A percentile compares a stretch with the other conserved stretches of the same genome.
Conservation (phyloP, 2,888 invertebrate species). For the Neoascia interrupta region DNA sequence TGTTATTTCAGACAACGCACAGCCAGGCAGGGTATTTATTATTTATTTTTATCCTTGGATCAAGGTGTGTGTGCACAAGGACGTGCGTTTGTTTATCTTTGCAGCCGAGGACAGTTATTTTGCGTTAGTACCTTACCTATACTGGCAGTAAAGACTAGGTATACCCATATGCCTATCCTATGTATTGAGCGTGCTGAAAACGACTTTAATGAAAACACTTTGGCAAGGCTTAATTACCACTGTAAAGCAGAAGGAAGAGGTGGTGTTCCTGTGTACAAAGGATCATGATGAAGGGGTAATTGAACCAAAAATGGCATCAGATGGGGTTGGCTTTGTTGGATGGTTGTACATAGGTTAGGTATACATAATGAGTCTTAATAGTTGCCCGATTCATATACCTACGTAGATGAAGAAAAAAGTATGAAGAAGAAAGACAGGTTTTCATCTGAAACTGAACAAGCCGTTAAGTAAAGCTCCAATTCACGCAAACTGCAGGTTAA, state of each 20-base stretch:
- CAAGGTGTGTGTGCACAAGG: conserved; percentile 64
- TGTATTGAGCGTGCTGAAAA: conserved; percentile 24
- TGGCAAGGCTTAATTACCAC: conserved; percentile 30
- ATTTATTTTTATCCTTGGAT: conserved; percentile 42
- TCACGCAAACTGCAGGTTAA: too few relatives aligned
- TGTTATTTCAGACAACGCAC: conserved; percentile 52
- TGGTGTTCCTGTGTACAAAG: not conserved
- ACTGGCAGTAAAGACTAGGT: not conserved
- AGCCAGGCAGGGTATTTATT: conserved; percentile 4
- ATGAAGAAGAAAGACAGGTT: too few relatives aligned
- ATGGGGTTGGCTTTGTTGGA: not conserved
- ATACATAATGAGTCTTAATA: conserved; percentile 34
- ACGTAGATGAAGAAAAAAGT: too few relatives aligned
- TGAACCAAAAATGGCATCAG: conserved; percentile 16
- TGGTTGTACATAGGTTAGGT: not conserved
- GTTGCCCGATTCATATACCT: too few relatives aligned
- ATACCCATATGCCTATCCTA: too few relatives aligned
- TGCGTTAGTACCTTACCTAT: not conserved
- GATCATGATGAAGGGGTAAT: conserved; percentile 31
- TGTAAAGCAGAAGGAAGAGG: not conserved
- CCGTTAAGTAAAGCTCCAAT: too few relatives aligned
- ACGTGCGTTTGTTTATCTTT: conserved; percentile 60
- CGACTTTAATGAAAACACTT: conserved; percentile 33
- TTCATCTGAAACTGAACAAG: too few relatives aligned
- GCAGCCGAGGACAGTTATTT: conserved; percentile 40